Evolutionary conservation across 2,113 vertebrate species (phyloP), one percentile per base, ranked within the genome.

Genomic region (Rhinichthys klamathensis): DNA sequence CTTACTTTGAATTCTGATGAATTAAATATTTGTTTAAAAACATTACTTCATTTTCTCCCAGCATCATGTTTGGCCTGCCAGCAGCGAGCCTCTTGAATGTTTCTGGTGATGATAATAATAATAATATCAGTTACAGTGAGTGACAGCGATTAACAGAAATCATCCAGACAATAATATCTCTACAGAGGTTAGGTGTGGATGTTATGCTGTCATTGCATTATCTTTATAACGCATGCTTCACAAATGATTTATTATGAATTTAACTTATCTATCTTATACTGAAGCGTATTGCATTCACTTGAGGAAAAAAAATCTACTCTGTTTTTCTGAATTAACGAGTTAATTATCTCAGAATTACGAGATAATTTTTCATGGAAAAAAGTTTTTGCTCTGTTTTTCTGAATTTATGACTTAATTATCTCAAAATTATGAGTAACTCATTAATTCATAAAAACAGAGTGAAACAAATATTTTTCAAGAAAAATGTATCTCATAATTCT

Each of bases 21-120:
- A n/a, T 72, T 0, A 72, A 41, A 72, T 70, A 70, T 27, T 67
- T 56, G 21, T 35, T 41, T 49, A 49, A 49, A 74, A 73, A 25
- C n/a, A 3, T 46, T 87, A 89, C 88, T 81, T 89, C 88, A 21
- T 83, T 76, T 46, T 85, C 65, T 60, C 67, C 54, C 23, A 89
- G 88, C 10, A 18, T 67, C 58, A 89, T 49, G 38, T 56, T 69
- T 4, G 63, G 21, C 23, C 21, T 67, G 49, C 73, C 83, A 35
- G 76, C 74, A n/a, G 82, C 3, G n/a, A 89, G 79, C 69, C 56
- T 85, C 51, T 44, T 74, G 49, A 83, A 89, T 67, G 84, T 87
- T 83, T 87, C 88, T 89, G 58, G 25, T 49, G 32, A 76, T 76
- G 11, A 67, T 8, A 77, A 15, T 72, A 74, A 15, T 72, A 74